Evolutionary conservation across 2,888 invertebrate species (phyloP), one percentile per base, ranked within the genome.

Genomic region (Augochlorella aurata): DNA sequence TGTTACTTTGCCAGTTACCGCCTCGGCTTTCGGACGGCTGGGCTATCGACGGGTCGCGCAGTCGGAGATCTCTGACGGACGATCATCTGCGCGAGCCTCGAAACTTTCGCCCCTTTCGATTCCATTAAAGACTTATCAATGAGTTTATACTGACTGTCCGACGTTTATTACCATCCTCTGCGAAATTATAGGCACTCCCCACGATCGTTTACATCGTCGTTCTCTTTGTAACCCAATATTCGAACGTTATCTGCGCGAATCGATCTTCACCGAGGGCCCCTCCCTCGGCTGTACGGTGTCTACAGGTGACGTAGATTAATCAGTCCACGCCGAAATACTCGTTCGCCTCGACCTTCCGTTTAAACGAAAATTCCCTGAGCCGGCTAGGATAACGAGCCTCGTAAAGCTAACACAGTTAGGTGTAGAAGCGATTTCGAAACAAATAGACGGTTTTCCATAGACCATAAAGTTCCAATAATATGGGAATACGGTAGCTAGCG

Each of bases 1-100:
- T 88, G 89, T 88, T 90, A 88, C 88, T 85, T 87, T 77, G 81
- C 84, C 84, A 81, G 85, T 85, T 85, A 84, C 80, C 75, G 68
- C 74, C 80, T 54, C 78, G 52, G 45, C 70, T 74, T 74, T 24
- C 63, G 24, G 71, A 21, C 70, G 49, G 54, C 66, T 47, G 54
- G 50, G 47, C 63, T 18, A 44, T 52, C 49, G 9, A 54, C 49
- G 67, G 29, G 24, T 29, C n/a, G 14, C 29, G 38, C 21, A 16
- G 16, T 18, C 18, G 9, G n/a, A 65, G 49, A 66, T 54, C 18
- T 47, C 24, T 24, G 45, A 44, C 66, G 74, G 58, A 52, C 24
- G 18, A 63, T 45, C 49, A 49, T 65, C 38, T n/a, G 24, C 58
- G 16, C 67, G 49, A 24, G 16, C 16, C 47, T 29, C 29, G 61